Evolutionary conservation across 2,888 invertebrate genomes (phyloP).

Genomic region (Drepanosiphum platanoidis): DNA sequence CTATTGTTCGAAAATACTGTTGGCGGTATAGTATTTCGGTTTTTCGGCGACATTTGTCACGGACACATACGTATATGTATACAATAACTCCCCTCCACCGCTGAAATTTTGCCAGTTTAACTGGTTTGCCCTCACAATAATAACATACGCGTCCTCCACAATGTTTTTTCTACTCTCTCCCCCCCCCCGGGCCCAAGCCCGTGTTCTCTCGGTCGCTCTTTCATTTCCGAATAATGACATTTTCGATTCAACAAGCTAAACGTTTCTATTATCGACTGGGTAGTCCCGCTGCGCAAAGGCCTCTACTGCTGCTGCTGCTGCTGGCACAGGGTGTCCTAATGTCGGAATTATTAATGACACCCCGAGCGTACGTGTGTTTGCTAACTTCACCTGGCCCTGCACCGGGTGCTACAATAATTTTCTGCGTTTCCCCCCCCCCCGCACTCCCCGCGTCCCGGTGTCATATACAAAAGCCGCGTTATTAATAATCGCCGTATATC

Average conservation of each 20-base stretch:
- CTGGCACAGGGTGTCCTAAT: slow-evolving; percentile 54
- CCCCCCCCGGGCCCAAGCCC: neutral
- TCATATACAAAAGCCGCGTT: slow-evolving; percentile 44
- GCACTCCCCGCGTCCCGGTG: neutral
- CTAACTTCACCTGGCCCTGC: slow-evolving; percentile 54
- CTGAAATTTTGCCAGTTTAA: slow-evolving; percentile 60
- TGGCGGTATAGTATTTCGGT: slow-evolving; percentile 61
- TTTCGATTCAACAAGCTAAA: slow-evolving; percentile 62
- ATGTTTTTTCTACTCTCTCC: slow-evolving; percentile 17
- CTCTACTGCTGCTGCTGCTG: neutral
- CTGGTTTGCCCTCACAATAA: slow-evolving; percentile 57
- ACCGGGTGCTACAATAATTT: slow-evolving; percentile 49
- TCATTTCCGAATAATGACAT: slow-evolving; percentile 59
- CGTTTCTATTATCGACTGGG: slow-evolving; percentile 61
- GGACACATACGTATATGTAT: slow-evolving; percentile 12
- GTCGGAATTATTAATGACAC: slow-evolving; percentile 62
- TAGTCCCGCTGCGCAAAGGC: slow-evolving; percentile 54
- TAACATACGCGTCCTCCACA: slow-evolving; percentile 46
- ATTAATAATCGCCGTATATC: slow-evolving; percentile 58
- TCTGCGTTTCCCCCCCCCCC: slow-evolving; percentile 12
- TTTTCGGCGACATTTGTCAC: slow-evolving; percentile 60
- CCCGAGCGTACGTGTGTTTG: slow-evolving; percentile 40
- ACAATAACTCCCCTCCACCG: slow-evolving; percentile 5
- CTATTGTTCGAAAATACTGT: slow-evolving; percentile 46
- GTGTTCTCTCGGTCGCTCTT: neutral